phyloP scores from a whole-genome alignment of 2,113 vertebrate genomes.

The Apus apus region DNA sequence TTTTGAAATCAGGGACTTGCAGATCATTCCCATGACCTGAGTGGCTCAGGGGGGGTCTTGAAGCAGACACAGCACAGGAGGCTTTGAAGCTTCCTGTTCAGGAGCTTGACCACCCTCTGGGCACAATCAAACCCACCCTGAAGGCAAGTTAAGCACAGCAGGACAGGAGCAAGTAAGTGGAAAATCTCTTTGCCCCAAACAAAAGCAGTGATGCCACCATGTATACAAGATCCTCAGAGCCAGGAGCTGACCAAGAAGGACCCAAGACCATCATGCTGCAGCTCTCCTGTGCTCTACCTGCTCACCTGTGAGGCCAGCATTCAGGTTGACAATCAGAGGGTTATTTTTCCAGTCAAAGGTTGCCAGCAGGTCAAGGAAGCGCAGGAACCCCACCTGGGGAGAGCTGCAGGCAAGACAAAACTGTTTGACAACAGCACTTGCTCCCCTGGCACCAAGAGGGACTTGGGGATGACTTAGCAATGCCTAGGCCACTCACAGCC shows the following conservation, averaged over 20 bases:
- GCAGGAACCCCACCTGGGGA: constrained; percentile 93
- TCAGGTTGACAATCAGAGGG: constrained; percentile 91
- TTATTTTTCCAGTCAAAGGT: constrained; percentile 96
- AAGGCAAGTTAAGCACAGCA: background rate
- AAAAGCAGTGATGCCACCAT: background rate
- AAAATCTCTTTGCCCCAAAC: background rate
- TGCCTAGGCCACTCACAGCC: background rate
- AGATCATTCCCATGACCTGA: background rate
- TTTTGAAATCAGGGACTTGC: background rate
- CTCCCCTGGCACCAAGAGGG: background rate
- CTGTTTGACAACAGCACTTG: background rate
- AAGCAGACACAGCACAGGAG: background rate
- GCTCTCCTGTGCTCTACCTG: background rate
- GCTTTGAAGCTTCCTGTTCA: background rate
- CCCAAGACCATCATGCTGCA: rapidly evolving
- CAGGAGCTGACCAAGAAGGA: background rate
- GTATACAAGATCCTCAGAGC: background rate
- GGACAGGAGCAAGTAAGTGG: background rate
- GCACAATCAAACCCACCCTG: background rate
- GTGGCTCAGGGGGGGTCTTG: background rate
- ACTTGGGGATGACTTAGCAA: background rate
- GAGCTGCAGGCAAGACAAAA: constrained; percentile 76
- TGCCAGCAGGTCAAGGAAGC: constrained; percentile 89
- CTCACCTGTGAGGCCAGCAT: constrained; percentile 87
- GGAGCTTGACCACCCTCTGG: background rate